Evolutionary conservation across 2,113 vertebrate genomes (phyloP), one percentile per base, ranked within the genome.

Genomic region (Ceyx melanurus): DNA sequence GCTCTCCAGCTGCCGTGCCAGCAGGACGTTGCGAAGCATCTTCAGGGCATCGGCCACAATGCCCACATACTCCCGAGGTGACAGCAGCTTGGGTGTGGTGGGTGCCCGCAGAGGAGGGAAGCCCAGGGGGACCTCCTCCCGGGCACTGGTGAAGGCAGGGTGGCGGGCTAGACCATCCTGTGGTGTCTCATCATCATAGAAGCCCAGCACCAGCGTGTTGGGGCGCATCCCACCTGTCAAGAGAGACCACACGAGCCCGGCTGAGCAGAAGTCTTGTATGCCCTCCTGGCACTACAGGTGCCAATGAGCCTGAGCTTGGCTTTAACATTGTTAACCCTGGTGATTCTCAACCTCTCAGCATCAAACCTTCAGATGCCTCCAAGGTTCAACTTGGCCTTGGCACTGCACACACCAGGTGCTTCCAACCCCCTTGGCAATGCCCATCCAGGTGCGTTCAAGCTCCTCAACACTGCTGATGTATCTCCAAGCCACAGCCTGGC

Each of bases 191-290:
- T 98, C 90, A 0, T 98, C 98, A 1, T 98, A 99, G 96, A 99
- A 99, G 66, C 99, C 99, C 37, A 99, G 95, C 33, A 99, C 98
- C 29, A 99, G 95, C 20, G 98, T 99, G 97, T 99, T 99, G 29
- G 99, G 99, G 75, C 98, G 98, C 99, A 99, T 99, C 50, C 99
- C 98, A 0, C 99, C 99, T 99, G 87, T 13, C 93, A 11, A 11
- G 80, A 93, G 65, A 90, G 40, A 89, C 6, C 20, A 0, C 0
- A 0, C 8, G 16, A 7, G 33, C 15, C 8, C 1, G 0, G 42
- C 25, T 94, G 56, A 95, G 58, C 43, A 19, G 11, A 28, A 9
- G 9, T 13, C 33, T 20, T 28, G 9, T 12, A 56, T n/a, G 56
- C 42, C 70, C 42, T n/a, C 18, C 26, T 11, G 37, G 45, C 48